Evolutionary conservation across 2,888 invertebrate species (phyloP).

Genomic region (Drosophila percnosoma): DNA sequence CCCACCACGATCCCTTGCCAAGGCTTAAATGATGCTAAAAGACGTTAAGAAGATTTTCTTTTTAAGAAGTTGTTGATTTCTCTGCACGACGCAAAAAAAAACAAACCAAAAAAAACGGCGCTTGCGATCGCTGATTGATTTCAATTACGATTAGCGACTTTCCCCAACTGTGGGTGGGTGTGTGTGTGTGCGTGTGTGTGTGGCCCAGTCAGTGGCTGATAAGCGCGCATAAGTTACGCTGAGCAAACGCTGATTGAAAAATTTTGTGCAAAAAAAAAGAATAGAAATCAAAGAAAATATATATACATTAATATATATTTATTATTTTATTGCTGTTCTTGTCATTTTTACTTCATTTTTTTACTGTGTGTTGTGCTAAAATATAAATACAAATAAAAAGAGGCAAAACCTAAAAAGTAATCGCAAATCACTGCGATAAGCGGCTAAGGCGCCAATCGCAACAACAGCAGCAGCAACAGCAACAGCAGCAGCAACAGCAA

Average conservation of each 20-base stretch:
- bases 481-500: slow-evolving; percentile 12
- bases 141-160: slow-evolving; percentile 30
- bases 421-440: slow-evolving; percentile 75
- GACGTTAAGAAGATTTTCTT: neutral
- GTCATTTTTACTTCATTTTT: slow-evolving; percentile 42
- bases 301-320: slow-evolving; percentile 20
- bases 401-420: slow-evolving; percentile 53
- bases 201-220: slow-evolving; percentile 45
- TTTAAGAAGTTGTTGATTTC: neutral
- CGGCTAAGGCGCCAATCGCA: slow-evolving; percentile 52
- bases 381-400: slow-evolving; percentile 14
- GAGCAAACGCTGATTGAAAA: slow-evolving; percentile 53
- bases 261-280: slow-evolving; percentile 7
- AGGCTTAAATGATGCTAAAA: neutral
- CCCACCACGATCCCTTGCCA: neutral
- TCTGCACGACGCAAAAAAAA: neutral
- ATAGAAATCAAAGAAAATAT: neutral
- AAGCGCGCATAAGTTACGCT: slow-evolving; percentile 60
- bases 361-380: slow-evolving; percentile 37
- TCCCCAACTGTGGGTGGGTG: slow-evolving; percentile 3
- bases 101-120: slow-evolving; percentile 4
- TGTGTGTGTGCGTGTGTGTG: slow-evolving; percentile 18
- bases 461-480: slow-evolving; percentile 33
- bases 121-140: slow-evolving; percentile 42
- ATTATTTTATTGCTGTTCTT: slow-evolving; percentile 32